Conservation (phyloP, 2,797 vertebrate species). For the Echeneis naucrates region DNA sequence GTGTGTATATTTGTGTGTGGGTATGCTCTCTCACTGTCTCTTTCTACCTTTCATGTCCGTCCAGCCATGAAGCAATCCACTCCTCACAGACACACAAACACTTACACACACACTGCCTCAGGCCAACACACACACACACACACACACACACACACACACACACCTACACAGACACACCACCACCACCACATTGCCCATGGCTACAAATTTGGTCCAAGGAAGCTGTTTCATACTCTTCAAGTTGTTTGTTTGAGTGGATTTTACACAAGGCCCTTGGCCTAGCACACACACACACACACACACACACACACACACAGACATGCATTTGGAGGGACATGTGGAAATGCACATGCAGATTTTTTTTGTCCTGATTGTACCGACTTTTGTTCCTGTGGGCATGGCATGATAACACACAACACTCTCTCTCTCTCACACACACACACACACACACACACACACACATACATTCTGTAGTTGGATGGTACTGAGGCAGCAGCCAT, state of each 20-base stretch:
- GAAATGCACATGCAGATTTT: conserved; percentile 50
- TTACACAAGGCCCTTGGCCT: conserved; percentile 71
- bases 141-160: conserved; percentile 25
- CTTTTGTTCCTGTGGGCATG: conserved; percentile 58
- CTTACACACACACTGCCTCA: conserved; percentile 1
- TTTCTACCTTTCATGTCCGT: conserved; percentile 75
- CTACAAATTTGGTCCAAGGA: conserved; percentile 74
- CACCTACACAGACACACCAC: conserved; percentile 22
- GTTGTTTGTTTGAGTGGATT: conserved; percentile 80
- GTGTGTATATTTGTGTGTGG: conserved; percentile 40
- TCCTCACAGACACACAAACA: conserved; percentile 48
- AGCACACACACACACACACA: conserved; percentile 44
- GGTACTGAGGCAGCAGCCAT: conserved; percentile 40
- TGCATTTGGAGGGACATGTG: conserved; percentile 51
- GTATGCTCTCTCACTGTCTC: conserved; percentile 52
- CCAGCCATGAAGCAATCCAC: conserved; percentile 77
- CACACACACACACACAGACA: conserved; percentile 34
- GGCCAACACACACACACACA: conserved; percentile 13
- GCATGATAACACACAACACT: conserved; percentile 48
- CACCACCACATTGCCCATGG: conserved; percentile 67
- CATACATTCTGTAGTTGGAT: conserved; percentile 35
- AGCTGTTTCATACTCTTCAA: conserved; percentile 75
- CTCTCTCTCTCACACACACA: neutral
- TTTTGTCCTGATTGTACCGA: conserved; percentile 48
- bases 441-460: conserved; percentile 7